Base-by-base conservation (phyloP, 2,113 vertebrate genomes). In the Xenopus laevis region DNA sequence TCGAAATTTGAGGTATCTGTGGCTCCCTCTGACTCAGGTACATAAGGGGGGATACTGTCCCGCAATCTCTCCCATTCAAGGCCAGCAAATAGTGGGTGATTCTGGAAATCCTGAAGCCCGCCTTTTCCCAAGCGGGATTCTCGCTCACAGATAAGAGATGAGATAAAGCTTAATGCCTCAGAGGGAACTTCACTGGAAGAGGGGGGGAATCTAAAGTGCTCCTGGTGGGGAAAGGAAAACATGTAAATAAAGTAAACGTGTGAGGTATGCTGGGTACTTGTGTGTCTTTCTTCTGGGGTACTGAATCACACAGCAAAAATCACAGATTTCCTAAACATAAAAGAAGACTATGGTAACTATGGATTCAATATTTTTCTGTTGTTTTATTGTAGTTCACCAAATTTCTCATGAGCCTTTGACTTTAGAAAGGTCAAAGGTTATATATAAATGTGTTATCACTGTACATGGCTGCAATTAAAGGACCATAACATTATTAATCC, bases 1-100 rank as follows among this genome's bases (percentile, higher is more conserved):
- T 95, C 94, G 21, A 95, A 95, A 87, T 95, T 95, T 78, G 91
- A 93, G 0, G 94, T 95, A 82, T 95, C 93, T 0, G 93, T 92
- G 73, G 93, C 81, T 30, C 90, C 87, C 58, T 88, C 86, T 1
- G 93, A 90, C 57, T 93, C 92, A 0, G 94, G 94, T 1, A 84
- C 81, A 68, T 87, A 95, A 0, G 94, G 92, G 0, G 94, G 91
- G 4, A 84, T 61, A n/a, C 85, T 83, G 57, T 85, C 79, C 0
- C 89, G 84, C 78, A 95, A 82, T 18, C 79, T 74, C 6, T 81
- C 84, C 94, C 94, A 95, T 77, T 93, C 89, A 1, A 95, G 79
- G 30, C 89, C 91, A 4, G 53, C 71, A 80, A 95, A 95, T 80
- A 95, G 93, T 2, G 85, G 84, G n/a, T 93, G 93, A 8, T 68